A percentile compares a stretch with the other conserved stretches of the same genome.
Evolutionary conservation across 2,888 invertebrate genomes (phyloP).

Genomic region (Mimas tiliae): DNA sequence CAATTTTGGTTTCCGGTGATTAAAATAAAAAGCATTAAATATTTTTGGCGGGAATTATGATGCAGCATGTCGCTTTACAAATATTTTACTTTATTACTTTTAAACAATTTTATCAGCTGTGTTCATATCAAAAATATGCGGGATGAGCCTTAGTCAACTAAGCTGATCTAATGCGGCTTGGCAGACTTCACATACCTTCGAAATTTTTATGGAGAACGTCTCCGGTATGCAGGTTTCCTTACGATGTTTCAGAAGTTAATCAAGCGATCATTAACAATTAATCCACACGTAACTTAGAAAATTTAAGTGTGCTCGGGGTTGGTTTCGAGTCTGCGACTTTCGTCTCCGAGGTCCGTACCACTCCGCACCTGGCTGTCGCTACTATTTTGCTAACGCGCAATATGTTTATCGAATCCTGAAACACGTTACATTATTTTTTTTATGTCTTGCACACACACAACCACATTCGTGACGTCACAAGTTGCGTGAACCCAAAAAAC

Average conservation of each 20-base stretch:
- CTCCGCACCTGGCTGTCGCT: too few species aligned
- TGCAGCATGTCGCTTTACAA: background rate
- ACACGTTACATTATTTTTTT: background rate
- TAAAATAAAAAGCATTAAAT: slow-evolving; percentile 19
- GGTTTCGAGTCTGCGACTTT: too few species aligned
- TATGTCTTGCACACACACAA: slow-evolving; percentile 21
- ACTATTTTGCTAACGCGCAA: background rate
- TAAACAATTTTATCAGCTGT: background rate
- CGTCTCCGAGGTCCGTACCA: background rate
- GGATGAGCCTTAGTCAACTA: background rate
- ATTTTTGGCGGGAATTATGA: slow-evolving; percentile 11
- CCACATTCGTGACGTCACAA: background rate
- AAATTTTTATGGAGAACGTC: too few species aligned
- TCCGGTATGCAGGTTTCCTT: too few species aligned
- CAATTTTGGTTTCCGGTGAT: slow-evolving; percentile 24
- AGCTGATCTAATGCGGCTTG: too few species aligned
- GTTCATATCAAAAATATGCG: background rate
- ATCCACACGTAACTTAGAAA: too few species aligned
- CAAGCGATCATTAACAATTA: too few species aligned
- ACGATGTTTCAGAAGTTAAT: too few species aligned
- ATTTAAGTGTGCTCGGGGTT: too few species aligned
- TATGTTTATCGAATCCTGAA: background rate
- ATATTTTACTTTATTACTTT: too few species aligned
- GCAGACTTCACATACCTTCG: too few species aligned
- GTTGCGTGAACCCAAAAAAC: slow-evolving; percentile 32